A percentile compares a stretch with the other conserved stretches of the same genome.
These are phyloP conservation scores for Dromaius novaehollandiae DNA, from an alignment of 2,113 vertebrate species.

Conservation along the genomic window DNA sequence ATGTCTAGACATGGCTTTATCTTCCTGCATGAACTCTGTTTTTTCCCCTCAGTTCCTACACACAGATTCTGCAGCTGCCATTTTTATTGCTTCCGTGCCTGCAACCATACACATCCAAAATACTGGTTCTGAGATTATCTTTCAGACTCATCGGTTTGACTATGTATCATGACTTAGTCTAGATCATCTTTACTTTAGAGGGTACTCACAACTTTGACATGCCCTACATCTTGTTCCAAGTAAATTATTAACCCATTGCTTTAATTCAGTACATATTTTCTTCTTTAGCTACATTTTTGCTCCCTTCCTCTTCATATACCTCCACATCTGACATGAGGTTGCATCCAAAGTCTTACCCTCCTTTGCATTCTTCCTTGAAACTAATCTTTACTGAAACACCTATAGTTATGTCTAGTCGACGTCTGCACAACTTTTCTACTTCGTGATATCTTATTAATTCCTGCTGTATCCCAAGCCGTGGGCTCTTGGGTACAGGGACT, in stretches of 20 bases:
- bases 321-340: background rate
- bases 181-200: background rate
- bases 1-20: no score
- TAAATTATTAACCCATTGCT: background rate
- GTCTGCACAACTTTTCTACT: background rate
- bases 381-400: background rate
- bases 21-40: background rate
- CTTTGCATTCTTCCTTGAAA: background rate
- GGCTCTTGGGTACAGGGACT: background rate
- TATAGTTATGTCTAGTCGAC: background rate
- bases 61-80: background rate
- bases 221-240: background rate
- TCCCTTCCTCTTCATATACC: background rate
- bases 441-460: background rate
- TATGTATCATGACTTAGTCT: background rate
- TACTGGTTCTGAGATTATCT: background rate
- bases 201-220: background rate
- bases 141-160: background rate
- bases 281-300: background rate
- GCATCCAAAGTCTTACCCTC: background rate
- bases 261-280: background rate
- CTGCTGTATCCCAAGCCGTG: background rate
- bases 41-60: background rate
- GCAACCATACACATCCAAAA: no score
- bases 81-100: background rate